Evolutionary conservation across 2,113 vertebrate genomes (phyloP), one percentile per base, ranked within the genome.

Genomic region (Oplegnathus fasciatus): DNA sequence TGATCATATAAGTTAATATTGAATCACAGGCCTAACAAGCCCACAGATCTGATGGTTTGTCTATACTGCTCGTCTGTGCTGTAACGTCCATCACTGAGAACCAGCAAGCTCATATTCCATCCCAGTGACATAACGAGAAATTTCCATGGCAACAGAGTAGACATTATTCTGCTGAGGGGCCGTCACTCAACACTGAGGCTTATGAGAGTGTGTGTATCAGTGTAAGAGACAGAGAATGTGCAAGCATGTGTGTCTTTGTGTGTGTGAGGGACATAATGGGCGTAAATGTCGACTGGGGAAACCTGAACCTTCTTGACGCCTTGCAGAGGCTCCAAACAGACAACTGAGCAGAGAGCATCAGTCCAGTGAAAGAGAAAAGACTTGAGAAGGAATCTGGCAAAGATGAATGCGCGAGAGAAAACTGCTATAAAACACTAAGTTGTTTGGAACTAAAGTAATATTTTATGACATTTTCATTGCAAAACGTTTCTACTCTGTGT

Each of bases 141-240:
- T 89, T 82, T 86, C 88, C 88, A 91, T 88, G 82, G 86, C 84
- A 88, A 91, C 87, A 82, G 82, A 88, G 83, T 80, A 88, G 90
- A 87, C 84, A 74, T 85, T 86, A 92, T 91, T 81, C 88, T 62
- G 82, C 85, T 67, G 76, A 87, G 86, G 55, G 71, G 58, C 32
- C 26, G 26, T 93, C 92, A 88, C 86, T 95, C 94, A 93, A 72
- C 94, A 76, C 83, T 14, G 73, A 28, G 65, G 79, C 87, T 92
- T 73, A 93, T 86, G 80, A 91, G 83, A 75, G 78, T 68, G 26
- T 50, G 64, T 57, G 60, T 42, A 64, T 71, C 64, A 64, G 55
- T 48, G 55, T 22, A 32, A 73, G 85, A 86, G 86, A 61, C 82
- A 70, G 83, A 46, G 79, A 83, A 76, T 61, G 80, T 87, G 73